Conservation (phyloP, 2,113 vertebrate species). For the Salvelinus sp. region DNA sequence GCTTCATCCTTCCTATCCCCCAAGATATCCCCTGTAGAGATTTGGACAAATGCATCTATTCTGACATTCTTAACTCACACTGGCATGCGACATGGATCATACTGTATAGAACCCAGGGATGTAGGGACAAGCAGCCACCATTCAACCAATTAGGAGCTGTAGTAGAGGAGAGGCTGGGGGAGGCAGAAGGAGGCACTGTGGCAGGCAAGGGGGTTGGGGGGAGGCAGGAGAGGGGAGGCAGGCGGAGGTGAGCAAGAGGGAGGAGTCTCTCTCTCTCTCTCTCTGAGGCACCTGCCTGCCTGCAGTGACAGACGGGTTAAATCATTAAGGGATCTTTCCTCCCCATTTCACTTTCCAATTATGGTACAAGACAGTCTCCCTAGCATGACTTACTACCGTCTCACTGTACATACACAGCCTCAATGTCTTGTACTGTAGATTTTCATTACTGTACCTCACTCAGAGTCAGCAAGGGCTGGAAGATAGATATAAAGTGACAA, state of each 20-base stretch:
- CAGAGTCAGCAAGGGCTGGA: not conserved
- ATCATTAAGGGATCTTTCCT: conserved; percentile 15
- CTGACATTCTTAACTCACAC: not conserved
- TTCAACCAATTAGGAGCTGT: not conserved
- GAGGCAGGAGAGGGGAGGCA: too few relatives aligned
- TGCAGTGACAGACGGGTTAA: not conserved
- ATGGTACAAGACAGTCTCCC: not conserved
- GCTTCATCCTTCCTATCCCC: not conserved
- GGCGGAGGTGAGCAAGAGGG: too few relatives aligned
- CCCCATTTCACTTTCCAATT: conserved; percentile 7
- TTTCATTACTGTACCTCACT: not conserved
- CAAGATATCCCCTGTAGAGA: not conserved
- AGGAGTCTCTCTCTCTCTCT: not conserved
- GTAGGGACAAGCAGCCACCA: not conserved
- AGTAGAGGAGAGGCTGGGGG: not conserved
- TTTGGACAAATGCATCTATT: not conserved
- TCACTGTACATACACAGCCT: not conserved
- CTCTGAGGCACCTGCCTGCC: not conserved
- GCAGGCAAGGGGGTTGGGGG: too few relatives aligned
- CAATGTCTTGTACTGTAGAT: not conserved
- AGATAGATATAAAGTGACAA: not conserved
- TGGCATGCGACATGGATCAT: not conserved
- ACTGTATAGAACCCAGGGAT: not conserved
- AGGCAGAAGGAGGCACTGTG: too few relatives aligned
- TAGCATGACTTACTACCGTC: not conserved